phyloP scores from a whole-genome alignment of 2,888 invertebrate species.

The Sepiola atlantica region DNA sequence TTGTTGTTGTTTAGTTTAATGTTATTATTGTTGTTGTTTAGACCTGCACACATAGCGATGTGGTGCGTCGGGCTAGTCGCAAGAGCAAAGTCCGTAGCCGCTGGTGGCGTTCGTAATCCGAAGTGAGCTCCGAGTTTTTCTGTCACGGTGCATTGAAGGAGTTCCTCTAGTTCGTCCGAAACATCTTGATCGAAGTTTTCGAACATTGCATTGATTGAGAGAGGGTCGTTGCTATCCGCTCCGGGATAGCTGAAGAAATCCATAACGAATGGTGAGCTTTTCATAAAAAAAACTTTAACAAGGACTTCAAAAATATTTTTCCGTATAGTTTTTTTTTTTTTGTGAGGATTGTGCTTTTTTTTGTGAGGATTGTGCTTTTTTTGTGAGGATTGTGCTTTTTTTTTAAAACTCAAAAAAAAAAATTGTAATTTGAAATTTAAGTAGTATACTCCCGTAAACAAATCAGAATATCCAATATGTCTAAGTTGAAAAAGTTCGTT shows the following conservation, averaged over 20 bases:
- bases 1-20: not conserved
- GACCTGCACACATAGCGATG: not conserved
- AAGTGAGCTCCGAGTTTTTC: constrained; percentile 32
- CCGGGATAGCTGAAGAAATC: not conserved
- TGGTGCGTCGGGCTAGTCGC: not conserved
- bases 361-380: not conserved
- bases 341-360: not conserved
- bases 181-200: constrained; percentile 41
- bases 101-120: not conserved
- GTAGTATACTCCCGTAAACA: not conserved
- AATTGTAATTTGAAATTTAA: not conserved
- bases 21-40: not conserved
- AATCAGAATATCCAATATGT: not conserved
- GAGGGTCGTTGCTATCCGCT: not conserved
- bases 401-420: no score
- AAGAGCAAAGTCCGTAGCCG: not conserved
- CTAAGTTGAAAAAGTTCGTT: not conserved
- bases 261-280: not conserved
- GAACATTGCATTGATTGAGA: constrained; percentile 41
- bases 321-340: not conserved
- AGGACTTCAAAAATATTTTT: no score
- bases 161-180: constrained; percentile 23
- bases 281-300: not conserved
- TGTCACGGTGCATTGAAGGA: not conserved
- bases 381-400: not conserved